These are phyloP conservation scores for Sakesphorus luctuosus DNA, from an alignment of 2,113 vertebrate species.

Conservation along the genomic window DNA sequence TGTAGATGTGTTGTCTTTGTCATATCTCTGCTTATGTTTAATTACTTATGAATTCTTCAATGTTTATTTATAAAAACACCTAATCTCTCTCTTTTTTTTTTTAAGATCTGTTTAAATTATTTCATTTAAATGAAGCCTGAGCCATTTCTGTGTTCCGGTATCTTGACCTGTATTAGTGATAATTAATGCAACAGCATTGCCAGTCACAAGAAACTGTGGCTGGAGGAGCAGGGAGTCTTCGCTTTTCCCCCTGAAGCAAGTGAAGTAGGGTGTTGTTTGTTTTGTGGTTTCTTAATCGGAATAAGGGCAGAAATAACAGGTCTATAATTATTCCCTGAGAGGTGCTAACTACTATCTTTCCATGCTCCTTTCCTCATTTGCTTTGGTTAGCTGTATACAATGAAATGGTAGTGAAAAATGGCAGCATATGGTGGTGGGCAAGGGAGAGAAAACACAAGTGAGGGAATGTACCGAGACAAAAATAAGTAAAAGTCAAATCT, in stretches of 20 bases:
- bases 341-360: background rate
- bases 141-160: background rate
- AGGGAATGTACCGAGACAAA: constrained; percentile 52
- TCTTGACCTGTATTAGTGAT: background rate
- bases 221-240: background rate
- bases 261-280: background rate
- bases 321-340: background rate
- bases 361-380: background rate
- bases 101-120: background rate
- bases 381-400: constrained; percentile 44
- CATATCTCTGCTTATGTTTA: background rate
- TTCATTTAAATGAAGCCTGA: constrained; percentile 3
- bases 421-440: constrained; percentile 46
- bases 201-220: background rate
- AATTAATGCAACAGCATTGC: background rate
- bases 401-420: constrained; percentile 28
- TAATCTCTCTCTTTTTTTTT: background rate
- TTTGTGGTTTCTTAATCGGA: background rate
- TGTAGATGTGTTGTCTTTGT: background rate
- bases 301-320: background rate
- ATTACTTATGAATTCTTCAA: background rate
- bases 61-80: constrained; percentile 17
- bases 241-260: background rate
- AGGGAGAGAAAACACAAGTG: constrained; percentile 26
- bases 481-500: constrained; percentile 70